Conservation (phyloP, 2,797 vertebrate genomes). For the Chrysocyon brachyurus region DNA sequence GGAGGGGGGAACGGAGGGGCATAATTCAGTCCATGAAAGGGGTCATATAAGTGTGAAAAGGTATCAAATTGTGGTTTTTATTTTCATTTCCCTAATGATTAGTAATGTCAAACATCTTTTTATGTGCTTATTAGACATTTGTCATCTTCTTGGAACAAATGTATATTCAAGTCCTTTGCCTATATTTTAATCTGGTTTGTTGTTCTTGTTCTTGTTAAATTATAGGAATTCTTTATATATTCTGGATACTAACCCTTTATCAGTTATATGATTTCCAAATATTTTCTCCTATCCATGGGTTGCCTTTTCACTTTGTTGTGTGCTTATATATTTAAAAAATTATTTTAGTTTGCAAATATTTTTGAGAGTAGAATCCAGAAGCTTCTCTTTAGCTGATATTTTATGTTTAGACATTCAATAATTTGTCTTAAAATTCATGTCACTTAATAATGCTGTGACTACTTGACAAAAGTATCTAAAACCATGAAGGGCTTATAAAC, state of each 20-base stretch:
- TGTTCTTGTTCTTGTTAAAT: not conserved
- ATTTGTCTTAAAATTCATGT: constrained; percentile 21
- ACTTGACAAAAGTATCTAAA: constrained; percentile 44
- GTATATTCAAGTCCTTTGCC: not conserved
- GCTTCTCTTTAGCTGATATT: not conserved
- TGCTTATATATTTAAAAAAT: not conserved
- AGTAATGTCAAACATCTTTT: not conserved
- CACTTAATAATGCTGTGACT: not conserved
- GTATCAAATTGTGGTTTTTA: not conserved
- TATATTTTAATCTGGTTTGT: not conserved
- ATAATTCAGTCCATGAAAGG: not conserved
- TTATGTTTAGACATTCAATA: not conserved
- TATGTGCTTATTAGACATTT: not conserved
- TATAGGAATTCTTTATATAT: not conserved
- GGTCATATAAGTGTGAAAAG: not conserved
- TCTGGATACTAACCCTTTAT: not conserved
- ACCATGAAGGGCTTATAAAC: not conserved
- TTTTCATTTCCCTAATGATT: not conserved
- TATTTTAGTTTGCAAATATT: not conserved
- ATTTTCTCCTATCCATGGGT: not conserved
- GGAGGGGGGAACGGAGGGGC: not conserved
- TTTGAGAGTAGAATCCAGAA: not conserved
- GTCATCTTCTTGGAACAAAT: not conserved
- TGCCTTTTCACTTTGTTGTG: not conserved
- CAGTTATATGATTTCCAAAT: not conserved